Percentiles rank a stretch among this genome's conserved stretches.
Evolutionary conservation across 2,888 invertebrate genomes (phyloP).

Genomic region (Ellobium chinense): DNA sequence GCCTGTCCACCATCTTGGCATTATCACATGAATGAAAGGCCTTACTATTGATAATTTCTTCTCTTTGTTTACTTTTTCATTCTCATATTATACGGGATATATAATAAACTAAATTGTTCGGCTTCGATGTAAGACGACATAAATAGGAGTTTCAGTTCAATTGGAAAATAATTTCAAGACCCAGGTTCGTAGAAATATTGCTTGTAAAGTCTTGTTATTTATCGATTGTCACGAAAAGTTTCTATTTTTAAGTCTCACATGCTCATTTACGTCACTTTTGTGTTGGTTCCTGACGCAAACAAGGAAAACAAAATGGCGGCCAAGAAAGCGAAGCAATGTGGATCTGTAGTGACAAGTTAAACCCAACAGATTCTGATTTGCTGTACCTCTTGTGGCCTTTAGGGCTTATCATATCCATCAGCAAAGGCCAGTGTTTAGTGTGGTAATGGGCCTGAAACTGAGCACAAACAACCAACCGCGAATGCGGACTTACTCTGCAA

Average conservation of each 20-base stretch:
- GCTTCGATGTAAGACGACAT: no score
- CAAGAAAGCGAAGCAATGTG: constrained; percentile 49
- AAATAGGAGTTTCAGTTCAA: no score
- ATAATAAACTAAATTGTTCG: no score
- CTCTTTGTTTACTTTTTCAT: constrained; percentile 14
- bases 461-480: constrained; percentile 70
- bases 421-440: background rate
- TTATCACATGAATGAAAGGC: constrained; percentile 19
- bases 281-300: constrained; percentile 73
- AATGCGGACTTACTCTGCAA: constrained; percentile 71
- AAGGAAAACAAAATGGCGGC: constrained; percentile 74
- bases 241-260: constrained; percentile 60
- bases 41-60: background rate
- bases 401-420: background rate
- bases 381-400: constrained; percentile 4
- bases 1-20: constrained; percentile 35
- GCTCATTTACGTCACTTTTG: constrained; percentile 66
- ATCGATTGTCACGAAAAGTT: constrained; percentile 47
- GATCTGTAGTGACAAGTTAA: constrained; percentile 37
- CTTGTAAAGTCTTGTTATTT: constrained; percentile 15
- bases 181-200: background rate
- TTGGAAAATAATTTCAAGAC: background rate
- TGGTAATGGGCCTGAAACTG: constrained; percentile 73
- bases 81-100: no score
- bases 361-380: background rate